Percentiles rank a stretch among this genome's conserved stretches.
phyloP scores from a whole-genome alignment of 2,113 vertebrate genomes.

The Taurulus bubalis region DNA sequence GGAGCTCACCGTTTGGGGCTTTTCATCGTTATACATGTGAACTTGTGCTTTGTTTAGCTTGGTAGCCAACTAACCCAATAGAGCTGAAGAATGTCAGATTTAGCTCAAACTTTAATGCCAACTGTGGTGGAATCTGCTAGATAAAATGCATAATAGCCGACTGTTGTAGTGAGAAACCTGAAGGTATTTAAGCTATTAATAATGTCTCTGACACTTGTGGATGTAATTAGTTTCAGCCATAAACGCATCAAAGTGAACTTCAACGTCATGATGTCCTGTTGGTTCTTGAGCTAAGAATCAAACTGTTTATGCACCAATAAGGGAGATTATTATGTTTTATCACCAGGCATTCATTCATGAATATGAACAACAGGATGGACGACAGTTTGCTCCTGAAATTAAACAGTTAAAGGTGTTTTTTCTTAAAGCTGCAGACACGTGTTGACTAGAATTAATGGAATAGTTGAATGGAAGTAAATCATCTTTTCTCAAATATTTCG shows the following conservation, averaged over 20 bases:
- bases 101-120: not conserved
- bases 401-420: not conserved
- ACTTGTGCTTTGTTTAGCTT: conserved; percentile 35
- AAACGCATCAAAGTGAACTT: conserved; percentile 10
- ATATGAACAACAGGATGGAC: too few relatives aligned
- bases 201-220: not conserved
- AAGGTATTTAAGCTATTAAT: conserved; percentile 1
- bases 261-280: not conserved
- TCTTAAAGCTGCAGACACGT: not conserved
- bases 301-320: not conserved
- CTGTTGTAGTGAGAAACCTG: conserved; percentile 8
- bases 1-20: conserved; percentile 8
- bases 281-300: not conserved
- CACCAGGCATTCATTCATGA: not conserved
- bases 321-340: not conserved
- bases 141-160: too few relatives aligned
- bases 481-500: not conserved
- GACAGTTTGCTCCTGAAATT: not conserved
- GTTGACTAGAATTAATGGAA: too few relatives aligned
- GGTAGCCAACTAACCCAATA: not conserved
- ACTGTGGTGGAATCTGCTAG: not conserved
- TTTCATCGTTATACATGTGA: conserved; percentile 25
- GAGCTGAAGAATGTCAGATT: conserved; percentile 1
- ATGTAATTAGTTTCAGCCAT: conserved; percentile 8
- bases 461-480: not conserved